Evolutionary conservation across 2,113 vertebrate genomes (phyloP), one percentile per base, ranked within the genome.

Genomic region (Phocoena sinus): DNA sequence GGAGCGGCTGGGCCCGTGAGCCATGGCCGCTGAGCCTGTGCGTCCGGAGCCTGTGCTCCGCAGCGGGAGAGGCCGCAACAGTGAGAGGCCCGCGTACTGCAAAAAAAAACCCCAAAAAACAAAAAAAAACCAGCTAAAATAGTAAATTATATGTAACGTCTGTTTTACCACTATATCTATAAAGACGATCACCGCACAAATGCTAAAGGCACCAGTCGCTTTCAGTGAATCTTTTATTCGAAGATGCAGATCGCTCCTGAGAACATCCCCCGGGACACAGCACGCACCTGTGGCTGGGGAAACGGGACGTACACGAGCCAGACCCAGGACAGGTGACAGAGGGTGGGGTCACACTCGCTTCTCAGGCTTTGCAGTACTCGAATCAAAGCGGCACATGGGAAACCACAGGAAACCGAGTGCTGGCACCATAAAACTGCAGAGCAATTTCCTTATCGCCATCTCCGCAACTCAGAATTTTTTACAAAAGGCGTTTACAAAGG

Each of bases 401-500:
- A 14, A 11, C 21, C 26, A 26, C 70, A 62, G 91, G 81, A 89
- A 94, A 44, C 85, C 0, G 4, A 56, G 50, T 4, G 2, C 81
- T 74, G 62, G 36, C 4, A 74, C 79, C 94, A 74, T 94, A 89
- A 94, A 96, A 89, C 77, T 3, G 67, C 41, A 33, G 5, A 31
- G 73, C 63, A 15, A 71, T 70, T 93, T 94, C 95, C 95, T 93
- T 77, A 97, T 95, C n/a, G 0, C 44, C 23, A 21, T 31, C 94
- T 96, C 91, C 81, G 26, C 86, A 33, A 10, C 81, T 71, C 58
- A 74, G 82, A 80, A 28, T 23, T 71, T 93, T 86, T 88, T 68
- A 84, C 85, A 68, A 84, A 92, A 77, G 88, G 60, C 21, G 76
- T 87, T 97, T 44, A 92, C 63, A 76, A 50, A 95, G 96, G 93